Conservation (phyloP, 2,888 invertebrate species). For the Cheilosia impressa region DNA sequence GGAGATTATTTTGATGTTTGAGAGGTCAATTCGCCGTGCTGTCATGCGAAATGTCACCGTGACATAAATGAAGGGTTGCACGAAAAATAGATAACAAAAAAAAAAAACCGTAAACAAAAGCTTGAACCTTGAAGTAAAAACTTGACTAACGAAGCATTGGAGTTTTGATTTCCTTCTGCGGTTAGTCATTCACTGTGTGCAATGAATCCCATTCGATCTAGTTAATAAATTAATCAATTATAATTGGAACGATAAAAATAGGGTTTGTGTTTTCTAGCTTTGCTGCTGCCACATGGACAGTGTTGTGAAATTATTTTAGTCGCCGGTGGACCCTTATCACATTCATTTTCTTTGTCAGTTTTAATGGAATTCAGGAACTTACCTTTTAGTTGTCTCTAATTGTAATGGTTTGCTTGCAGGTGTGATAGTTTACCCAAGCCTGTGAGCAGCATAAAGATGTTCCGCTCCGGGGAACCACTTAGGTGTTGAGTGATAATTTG, state of each 20-base stretch:
- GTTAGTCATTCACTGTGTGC: slow-evolving; percentile 45
- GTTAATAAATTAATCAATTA: slow-evolving; percentile 14
- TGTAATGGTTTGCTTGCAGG: neutral
- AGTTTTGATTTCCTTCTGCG: slow-evolving; percentile 44
- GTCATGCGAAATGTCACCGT: slow-evolving; percentile 40
- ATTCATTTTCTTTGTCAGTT: neutral
- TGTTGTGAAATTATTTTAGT: slow-evolving; percentile 11
- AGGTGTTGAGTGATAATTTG: too few relatives aligned
- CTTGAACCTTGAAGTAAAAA: slow-evolving; percentile 25
- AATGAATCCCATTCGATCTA: slow-evolving; percentile 10
- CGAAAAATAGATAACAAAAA: slow-evolving; percentile 46
- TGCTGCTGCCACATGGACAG: slow-evolving; percentile 12
- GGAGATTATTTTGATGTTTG: slow-evolving; percentile 21
- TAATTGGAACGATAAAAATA: neutral
- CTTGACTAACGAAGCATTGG: neutral
- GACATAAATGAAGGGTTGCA: slow-evolving; percentile 33
- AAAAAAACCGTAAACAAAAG: slow-evolving; percentile 59
- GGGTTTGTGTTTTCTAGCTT: slow-evolving; percentile 5
- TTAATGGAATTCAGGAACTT: neutral
- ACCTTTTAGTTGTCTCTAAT: too few relatives aligned
- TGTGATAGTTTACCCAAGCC: too few relatives aligned
- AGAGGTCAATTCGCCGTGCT: slow-evolving; percentile 46
- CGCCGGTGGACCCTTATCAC: neutral
- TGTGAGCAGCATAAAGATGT: neutral
- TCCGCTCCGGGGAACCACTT: neutral